A percentile compares a stretch with the other conserved stretches of the same genome.
These are phyloP conservation scores for Eriocheir sinensis DNA, from an alignment of 1,140 invertebrate genomes.

Conservation along the genomic window DNA sequence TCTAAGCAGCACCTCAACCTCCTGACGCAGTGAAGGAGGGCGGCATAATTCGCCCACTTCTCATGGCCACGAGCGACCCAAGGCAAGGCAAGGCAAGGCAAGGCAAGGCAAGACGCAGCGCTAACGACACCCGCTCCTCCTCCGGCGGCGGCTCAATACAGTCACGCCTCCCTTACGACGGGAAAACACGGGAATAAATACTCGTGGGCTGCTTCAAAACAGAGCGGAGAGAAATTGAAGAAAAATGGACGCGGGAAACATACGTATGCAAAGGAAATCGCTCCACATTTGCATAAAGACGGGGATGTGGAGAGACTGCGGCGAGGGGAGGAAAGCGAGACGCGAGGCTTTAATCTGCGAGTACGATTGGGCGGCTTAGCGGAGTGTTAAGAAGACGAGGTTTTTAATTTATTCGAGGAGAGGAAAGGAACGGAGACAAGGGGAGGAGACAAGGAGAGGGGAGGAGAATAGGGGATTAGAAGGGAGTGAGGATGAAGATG, in stretches of 20 bases:
- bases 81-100: no score
- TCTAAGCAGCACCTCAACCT: no score
- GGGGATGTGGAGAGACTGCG: background rate
- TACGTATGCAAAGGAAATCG: background rate
- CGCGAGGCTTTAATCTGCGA: background rate
- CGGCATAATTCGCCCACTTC: no score
- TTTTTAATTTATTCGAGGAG: background rate
- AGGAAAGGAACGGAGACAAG: background rate
- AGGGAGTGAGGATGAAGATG: background rate
- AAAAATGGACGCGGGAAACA: background rate
- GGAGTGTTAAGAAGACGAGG: background rate
- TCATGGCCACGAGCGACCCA: no score
- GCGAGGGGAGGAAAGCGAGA: background rate
- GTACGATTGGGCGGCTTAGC: background rate
- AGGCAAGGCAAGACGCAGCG: no score
- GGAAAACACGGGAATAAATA: background rate
- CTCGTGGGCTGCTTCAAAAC: background rate
- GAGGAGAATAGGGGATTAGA: background rate
- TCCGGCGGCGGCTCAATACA: no score
- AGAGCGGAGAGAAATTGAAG: background rate
- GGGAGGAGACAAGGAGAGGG: no score
- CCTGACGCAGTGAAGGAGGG: no score
- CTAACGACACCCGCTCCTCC: no score
- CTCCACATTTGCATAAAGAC: slow-evolving; percentile 4
- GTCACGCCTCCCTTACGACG: no score